Percentiles rank a stretch among this genome's conserved stretches.
Evolutionary conservation across 2,113 vertebrate genomes (phyloP).

Genomic region (Actinemys pallida): DNA sequence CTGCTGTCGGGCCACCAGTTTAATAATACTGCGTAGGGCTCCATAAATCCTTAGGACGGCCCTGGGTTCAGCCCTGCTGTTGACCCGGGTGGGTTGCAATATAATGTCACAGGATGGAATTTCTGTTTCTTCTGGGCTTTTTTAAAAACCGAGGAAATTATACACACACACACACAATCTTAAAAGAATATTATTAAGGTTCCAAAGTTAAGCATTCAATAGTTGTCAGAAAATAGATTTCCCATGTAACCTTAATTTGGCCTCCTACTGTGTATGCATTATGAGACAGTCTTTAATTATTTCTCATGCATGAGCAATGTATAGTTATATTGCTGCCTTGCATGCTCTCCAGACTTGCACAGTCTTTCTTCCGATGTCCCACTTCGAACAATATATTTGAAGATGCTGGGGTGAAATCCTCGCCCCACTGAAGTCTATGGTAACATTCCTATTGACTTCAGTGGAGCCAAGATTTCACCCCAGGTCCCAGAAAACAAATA

Average conservation of each 20-base stretch:
- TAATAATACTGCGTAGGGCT: too few relatives aligned
- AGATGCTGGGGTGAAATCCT: neutral
- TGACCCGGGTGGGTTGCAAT: neutral
- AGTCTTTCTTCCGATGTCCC: neutral
- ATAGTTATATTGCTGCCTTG: neutral
- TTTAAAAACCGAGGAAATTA: neutral
- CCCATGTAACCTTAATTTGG: neutral
- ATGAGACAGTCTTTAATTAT: neutral
- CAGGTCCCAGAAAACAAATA: neutral
- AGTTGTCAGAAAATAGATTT: neutral
- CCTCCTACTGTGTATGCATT: neutral
- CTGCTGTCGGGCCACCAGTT: too few relatives aligned
- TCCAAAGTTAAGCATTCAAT: neutral
- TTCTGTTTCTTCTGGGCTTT: neutral
- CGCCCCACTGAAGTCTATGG: neutral
- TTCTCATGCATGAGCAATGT: neutral
- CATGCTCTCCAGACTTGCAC: neutral
- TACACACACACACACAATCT: neutral
- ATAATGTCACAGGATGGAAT: neutral
- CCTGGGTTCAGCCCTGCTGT: too few relatives aligned
- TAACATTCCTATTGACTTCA: slow-evolving; percentile 38
- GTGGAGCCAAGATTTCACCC: neutral
- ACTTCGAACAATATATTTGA: slow-evolving; percentile 13
- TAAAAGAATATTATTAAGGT: neutral
- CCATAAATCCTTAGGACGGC: too few relatives aligned